Base-by-base conservation (phyloP, 2,888 invertebrate species). In the Rhagophthalmus giganteus region DNA sequence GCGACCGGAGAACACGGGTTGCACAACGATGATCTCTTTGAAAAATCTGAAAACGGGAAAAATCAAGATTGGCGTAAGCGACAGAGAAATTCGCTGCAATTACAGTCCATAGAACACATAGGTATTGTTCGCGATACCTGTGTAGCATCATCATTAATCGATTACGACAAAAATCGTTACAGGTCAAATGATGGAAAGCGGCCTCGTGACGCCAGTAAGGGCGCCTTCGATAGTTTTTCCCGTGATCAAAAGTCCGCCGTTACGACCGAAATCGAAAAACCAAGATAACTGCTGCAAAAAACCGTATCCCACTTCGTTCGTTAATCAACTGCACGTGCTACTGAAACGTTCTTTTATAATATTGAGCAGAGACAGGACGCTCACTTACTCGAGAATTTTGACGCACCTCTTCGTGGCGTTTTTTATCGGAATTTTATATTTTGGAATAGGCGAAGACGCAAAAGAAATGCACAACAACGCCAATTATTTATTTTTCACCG, bases 401-500 rank as follows among this genome's bases (percentile, higher is more conserved):
- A 90, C 94, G 57, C 94, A 96, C 69, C 75, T 88, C 26, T 64
- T 80, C 0, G 88, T 94, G 66, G 95, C 92, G 0, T 63, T 93
- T 2, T 78, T 93, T 52, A 86, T 94, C 54, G 95, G 95, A 1
- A 75, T 81, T 8, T 77, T 96, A 13, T 96, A 90, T 75, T 88
- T 82, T 70, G 84, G 87, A 64, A 89, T 92, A 62, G 96, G 96
- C n/a, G 81, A 84, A 55, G 89, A 94, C 64, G 94, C 92, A 0
- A 81, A 82, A 41, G 84, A 90, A 71, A 85, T 88, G 10, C 78
- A 87, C 57, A 88, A 93, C 71, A 97, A 92, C 72, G 90, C 88
- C 67, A 91, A 90, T 68, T 90, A 89, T 69, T 79, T 94, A 16
- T 95, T 93, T 78, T 96, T 94, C 76, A 87, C 88, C 54, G 83